Conservation (phyloP, 2,113 vertebrate genomes). For the Psammodynastes pulverulentus region DNA sequence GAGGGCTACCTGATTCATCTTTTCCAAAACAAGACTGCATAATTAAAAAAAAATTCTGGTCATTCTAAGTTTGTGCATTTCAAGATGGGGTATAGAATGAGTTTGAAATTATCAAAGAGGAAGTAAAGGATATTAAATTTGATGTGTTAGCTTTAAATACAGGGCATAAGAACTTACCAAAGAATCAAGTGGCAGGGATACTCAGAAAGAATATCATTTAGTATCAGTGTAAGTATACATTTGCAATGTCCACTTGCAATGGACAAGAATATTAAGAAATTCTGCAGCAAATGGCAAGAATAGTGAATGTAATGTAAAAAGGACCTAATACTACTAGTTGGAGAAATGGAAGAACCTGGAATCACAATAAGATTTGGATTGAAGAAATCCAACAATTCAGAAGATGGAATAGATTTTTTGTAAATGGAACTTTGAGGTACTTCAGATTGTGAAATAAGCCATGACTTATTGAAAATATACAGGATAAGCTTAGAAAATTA, state of each 20-base stretch:
- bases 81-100: background rate
- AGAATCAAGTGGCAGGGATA: background rate
- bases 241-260: background rate
- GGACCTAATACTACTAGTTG: background rate
- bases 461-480: background rate
- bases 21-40: background rate
- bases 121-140: background rate
- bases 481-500: background rate
- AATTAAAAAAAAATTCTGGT: background rate
- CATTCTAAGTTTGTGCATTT: background rate
- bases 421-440: background rate
- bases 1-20: background rate
- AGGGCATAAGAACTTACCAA: background rate
- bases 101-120: background rate
- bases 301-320: background rate
- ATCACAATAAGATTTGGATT: background rate
- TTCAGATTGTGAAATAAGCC: background rate
- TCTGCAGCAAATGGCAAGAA: background rate
- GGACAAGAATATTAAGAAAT: background rate
- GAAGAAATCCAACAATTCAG: background rate
- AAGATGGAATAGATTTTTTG: background rate
- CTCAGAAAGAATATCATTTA: background rate
- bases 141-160: background rate
- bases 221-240: background rate
- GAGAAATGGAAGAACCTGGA: background rate